These are phyloP conservation scores for Pachyrhynchus sulphureomaculatus DNA, from an alignment of 1,140 invertebrate genomes.

Conservation along the genomic window DNA sequence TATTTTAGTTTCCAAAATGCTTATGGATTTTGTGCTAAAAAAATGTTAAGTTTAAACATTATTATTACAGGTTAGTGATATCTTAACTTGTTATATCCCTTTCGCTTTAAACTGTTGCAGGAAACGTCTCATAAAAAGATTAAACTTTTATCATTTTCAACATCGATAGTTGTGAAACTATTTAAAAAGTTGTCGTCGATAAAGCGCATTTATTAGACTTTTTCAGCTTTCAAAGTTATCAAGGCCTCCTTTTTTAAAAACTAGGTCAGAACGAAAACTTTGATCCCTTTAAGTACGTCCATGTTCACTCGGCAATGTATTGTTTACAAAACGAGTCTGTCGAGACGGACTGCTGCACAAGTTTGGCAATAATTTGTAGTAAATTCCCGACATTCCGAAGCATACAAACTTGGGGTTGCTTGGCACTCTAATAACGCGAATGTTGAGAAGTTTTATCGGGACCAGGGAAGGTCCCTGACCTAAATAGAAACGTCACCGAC, in stretches of 20 bases:
- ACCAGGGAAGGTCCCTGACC: slow-evolving; percentile 29
- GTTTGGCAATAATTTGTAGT: slow-evolving; percentile 16
- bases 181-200: too few relatives aligned
- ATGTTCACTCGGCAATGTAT: slow-evolving; percentile 8
- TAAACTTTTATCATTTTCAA: too few relatives aligned
- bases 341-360: background rate
- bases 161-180: too few relatives aligned
- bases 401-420: slow-evolving; percentile 12
- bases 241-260: background rate
- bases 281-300: slow-evolving; percentile 11
- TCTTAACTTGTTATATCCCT: too few relatives aligned
- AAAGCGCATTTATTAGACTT: too few relatives aligned
- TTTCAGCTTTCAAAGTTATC: too few relatives aligned
- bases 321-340: slow-evolving; percentile 12
- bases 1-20: too few relatives aligned
- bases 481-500: slow-evolving; percentile 21
- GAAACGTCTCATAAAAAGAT: too few relatives aligned
- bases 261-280: slow-evolving; percentile 12
- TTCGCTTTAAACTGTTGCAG: too few relatives aligned
- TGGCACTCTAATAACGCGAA: slow-evolving; percentile 12
- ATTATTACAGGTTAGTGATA: too few relatives aligned
- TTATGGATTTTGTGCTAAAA: too few relatives aligned
- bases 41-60: too few relatives aligned
- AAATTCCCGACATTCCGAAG: slow-evolving; percentile 14
- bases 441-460: slow-evolving; percentile 32